Conservation (phyloP, 2,797 vertebrate species). For the Tenualosa thibaudeaui region DNA sequence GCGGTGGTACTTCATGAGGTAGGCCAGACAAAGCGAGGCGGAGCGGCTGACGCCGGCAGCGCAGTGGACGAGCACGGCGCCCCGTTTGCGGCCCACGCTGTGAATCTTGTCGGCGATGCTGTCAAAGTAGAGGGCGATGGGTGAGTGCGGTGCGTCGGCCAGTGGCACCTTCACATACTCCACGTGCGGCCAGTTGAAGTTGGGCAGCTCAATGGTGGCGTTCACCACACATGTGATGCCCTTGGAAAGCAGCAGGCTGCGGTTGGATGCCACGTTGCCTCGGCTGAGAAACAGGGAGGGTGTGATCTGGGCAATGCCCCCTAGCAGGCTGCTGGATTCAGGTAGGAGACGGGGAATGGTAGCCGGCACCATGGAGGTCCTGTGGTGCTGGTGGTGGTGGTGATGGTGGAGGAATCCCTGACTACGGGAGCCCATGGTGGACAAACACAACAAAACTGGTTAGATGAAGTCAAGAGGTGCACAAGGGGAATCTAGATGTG, state of each 20-base stretch:
- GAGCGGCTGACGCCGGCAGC: conserved; percentile 94
- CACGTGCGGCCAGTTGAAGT: conserved; percentile 97
- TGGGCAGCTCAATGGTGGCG: conserved; percentile 95
- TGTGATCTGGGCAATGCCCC: conserved; percentile 94
- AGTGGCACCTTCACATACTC: conserved; percentile 95
- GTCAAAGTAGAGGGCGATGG: conserved; percentile 95
- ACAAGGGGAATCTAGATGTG: background rate
- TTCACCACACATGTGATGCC: conserved; percentile 97
- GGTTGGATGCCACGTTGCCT: conserved; percentile 93
- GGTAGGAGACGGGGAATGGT: conserved; percentile 86
- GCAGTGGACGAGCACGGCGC: conserved; percentile 91
- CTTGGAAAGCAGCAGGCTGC: conserved; percentile 90
- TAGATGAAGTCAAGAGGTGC: background rate
- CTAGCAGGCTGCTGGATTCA: conserved; percentile 80
- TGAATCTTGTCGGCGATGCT: conserved; percentile 95
- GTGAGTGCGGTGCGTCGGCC: conserved; percentile 93
- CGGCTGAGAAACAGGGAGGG: conserved; percentile 92
- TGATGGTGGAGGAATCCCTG: conserved; percentile 85
- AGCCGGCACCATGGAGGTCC: conserved; percentile 70
- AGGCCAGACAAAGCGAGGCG: conserved; percentile 92
- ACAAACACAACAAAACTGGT: conserved; percentile 45
- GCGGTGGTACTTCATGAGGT: conserved; percentile 97
- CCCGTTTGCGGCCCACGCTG: conserved; percentile 90
- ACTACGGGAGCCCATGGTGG: conserved; percentile 90
- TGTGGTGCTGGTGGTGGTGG: conserved; percentile 72